Base-by-base conservation (phyloP, 2,797 vertebrate species). In the Naso thynnoides region DNA sequence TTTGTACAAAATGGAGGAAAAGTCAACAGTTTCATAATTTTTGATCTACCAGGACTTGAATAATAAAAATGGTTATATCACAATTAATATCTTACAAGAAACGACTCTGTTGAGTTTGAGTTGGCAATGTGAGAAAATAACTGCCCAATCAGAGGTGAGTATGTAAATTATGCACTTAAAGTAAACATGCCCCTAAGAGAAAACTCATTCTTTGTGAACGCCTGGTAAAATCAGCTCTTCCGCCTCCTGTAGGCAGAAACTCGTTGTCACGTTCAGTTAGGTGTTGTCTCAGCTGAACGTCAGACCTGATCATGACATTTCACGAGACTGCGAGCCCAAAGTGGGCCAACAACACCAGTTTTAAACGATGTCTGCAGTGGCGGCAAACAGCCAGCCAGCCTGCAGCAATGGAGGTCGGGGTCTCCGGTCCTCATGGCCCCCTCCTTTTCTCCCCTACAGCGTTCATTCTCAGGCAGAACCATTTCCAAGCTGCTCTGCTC, bases 401-500 rank as follows among this genome's bases (percentile, higher is more conserved):
- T 33, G 36, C 54, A 76, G 76, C 64, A 24, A 13, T 24, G 6
- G 58, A 81, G 84, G 75, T 84, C 70, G 57, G 55, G 69, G 57
- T 82, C 74, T 68, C 23, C 3, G 50, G 56, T 79, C 79, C 70
- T 41, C 54, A 19, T 6, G n/a, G 21, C 49, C 47, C 29, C 21
- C 29, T 38, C 44, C n/a, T 3, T 4, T 39, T 44, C n/a, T 3
- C 16, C 70, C 67, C 62, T 56, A 57, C 41, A 29, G 67, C 3
- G 23, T 65, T 24, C 10, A 58, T 76, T 76, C 70, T 69, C 67
- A 71, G 61, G 59, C 74, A 44, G 79, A 82, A 78, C 79, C 78
- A 27, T 76, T 82, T 75, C 81, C 84, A 85, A 67, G 79, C 83
- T 79, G 74, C 64, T 75, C 55, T 8, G 62, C 81, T 78, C 63